Evolutionary conservation across 1,140 invertebrate species (phyloP), one percentile per base, ranked within the genome.

Genomic region (Heliconius hewitsoni): DNA sequence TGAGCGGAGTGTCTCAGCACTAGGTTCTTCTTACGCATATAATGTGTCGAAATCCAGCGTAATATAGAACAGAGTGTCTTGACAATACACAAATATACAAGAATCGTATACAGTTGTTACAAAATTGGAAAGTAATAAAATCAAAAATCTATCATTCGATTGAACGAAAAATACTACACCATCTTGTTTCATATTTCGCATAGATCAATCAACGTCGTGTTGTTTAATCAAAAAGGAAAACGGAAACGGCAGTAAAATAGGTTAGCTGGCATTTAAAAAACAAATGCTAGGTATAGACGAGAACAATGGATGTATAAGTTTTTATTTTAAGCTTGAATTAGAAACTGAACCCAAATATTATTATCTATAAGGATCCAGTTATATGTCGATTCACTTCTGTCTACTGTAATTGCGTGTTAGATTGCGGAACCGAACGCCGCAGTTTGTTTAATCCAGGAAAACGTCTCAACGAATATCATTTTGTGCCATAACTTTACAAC

Each of bases 141-240:
- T 76, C 73, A 57, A 70, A 72, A 76, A 57, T 73, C 74, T 70
- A 76, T 76, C 74, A 80, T 16, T 27, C 46, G 75, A 73, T n/a
- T 74, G 75, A 27, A 77, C 71, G 74, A 23, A 16, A 23, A 50
- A 73, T 73, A 75, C 23, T 27, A 9, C 37, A 19, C 27, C 60
- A 37, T 57, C 74, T 81, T 79, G 74, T 82, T 83, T 83, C 81
- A 84, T 84, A 84, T 80, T 84, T 81, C 73, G 73, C 73, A 79
- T 30, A 81, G 76, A 84, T 84, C 83, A 84, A 84, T 84, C 83
- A 84, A 81, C 77, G 82, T 83, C 82, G 73, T 76, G 80, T 81
- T 84, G 82, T 84, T 84, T 83, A 80, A 81, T 46, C 52, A 79
- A 84, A 84, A 83, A 81, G 60, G 72, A 78, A 77, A 66, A 77